phyloP scores from a whole-genome alignment of 2,797 vertebrate genomes.

The Galagoides demidoff region DNA sequence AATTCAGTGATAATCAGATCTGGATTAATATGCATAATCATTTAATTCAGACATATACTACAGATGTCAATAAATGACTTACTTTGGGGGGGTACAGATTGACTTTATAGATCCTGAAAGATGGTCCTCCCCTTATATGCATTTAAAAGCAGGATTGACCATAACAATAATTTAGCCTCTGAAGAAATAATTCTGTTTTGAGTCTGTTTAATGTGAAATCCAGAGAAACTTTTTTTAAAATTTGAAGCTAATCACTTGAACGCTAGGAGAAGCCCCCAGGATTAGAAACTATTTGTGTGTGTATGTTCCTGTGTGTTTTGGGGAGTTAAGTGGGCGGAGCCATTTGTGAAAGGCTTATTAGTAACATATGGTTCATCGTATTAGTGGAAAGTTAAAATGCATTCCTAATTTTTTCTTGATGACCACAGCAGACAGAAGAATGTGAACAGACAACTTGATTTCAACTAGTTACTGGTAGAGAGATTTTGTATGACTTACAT shows the following conservation, averaged over 20 bases:
- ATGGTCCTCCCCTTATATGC: neutral
- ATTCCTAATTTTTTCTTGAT: conserved; percentile 37
- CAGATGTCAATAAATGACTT: neutral
- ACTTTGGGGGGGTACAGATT: neutral
- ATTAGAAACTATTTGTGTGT: conserved; percentile 10
- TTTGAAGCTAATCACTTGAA: conserved; percentile 49
- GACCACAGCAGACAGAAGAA: conserved; percentile 48
- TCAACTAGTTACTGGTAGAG: conserved; percentile 33
- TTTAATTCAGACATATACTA: neutral
- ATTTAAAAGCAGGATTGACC: neutral
- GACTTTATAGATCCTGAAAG: neutral
- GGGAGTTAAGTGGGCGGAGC: neutral
- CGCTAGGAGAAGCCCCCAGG: conserved; percentile 29
- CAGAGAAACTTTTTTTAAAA: conserved; percentile 31
- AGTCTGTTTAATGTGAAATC: conserved; percentile 42
- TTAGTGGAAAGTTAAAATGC: conserved; percentile 48
- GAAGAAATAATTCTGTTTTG: conserved; percentile 16
- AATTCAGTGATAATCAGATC: neutral
- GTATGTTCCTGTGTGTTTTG: neutral
- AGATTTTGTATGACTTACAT: conserved; percentile 36
- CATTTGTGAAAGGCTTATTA: conserved; percentile 56
- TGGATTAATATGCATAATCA: neutral
- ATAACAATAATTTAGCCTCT: conserved; percentile 37
- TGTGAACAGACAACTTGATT: conserved; percentile 42
- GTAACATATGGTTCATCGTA: conserved; percentile 36